These are phyloP conservation scores for Psittacus erithacus DNA, from an alignment of 2,113 vertebrate species.

Conservation along the genomic window DNA sequence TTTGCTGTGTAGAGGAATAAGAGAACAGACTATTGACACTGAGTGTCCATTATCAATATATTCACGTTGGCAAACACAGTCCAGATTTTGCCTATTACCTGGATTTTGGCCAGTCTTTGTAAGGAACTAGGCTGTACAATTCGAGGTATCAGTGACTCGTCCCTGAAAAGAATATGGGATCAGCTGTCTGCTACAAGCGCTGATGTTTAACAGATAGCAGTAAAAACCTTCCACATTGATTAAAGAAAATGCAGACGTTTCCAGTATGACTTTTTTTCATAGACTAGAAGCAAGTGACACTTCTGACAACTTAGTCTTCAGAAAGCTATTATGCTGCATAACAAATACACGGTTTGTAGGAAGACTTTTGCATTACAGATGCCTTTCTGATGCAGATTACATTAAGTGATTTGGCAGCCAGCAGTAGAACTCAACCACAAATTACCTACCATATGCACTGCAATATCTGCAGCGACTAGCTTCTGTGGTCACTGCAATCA, in stretches of 20 bases:
- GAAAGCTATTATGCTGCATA: not conserved
- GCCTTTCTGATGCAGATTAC: not conserved
- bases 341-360: not conserved
- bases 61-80: not conserved
- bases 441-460: not conserved
- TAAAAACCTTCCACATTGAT: not conserved
- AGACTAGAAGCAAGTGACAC: not conserved
- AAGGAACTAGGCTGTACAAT: not conserved
- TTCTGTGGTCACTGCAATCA: not conserved
- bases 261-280: not conserved
- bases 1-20: not conserved
- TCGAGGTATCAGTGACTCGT: not conserved
- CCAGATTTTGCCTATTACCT: not conserved
- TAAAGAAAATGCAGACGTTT: not conserved
- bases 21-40: not conserved
- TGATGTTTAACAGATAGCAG: not conserved
- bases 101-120: not conserved
- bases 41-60: not conserved
- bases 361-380: not conserved
- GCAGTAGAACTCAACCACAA: not conserved
- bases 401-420: not conserved
- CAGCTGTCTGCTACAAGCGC: not conserved
- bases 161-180: not conserved
- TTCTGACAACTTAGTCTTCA: not conserved
- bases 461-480: not conserved